These are phyloP conservation scores for Tylochromis polylepis DNA, from an alignment of 2,113 vertebrate genomes.

Conservation along the genomic window DNA sequence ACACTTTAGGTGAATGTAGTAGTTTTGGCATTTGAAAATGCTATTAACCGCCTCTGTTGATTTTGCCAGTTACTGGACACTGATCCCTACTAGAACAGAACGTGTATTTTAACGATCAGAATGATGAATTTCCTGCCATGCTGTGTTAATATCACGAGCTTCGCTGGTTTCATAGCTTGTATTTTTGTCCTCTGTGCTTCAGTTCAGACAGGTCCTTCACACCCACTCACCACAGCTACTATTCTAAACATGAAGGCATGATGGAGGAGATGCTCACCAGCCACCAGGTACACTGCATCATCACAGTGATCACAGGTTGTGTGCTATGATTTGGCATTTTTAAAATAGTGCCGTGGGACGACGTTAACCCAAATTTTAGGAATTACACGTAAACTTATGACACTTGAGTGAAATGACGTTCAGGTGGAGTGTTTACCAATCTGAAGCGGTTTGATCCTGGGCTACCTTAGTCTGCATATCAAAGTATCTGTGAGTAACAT, in stretches of 20 bases:
- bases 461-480: background rate
- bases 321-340: background rate
- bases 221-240: slow-evolving; percentile 85
- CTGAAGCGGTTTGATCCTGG: background rate
- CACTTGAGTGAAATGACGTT: background rate
- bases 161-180: background rate
- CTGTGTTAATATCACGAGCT: background rate
- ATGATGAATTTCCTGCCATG: background rate
- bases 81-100: background rate
- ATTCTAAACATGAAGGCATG: slow-evolving; percentile 82
- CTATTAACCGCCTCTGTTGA: background rate
- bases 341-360: background rate
- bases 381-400: background rate
- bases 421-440: background rate
- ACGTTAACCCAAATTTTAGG: background rate
- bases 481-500: background rate
- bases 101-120: background rate
- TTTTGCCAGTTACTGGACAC: background rate
- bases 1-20: background rate
- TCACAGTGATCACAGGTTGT: background rate
- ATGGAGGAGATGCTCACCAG: slow-evolving; percentile 84
- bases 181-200: slow-evolving; percentile 31
- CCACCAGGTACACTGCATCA: slow-evolving; percentile 78
- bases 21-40: background rate
- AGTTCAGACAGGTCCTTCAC: slow-evolving; percentile 96